These are phyloP conservation scores for Dolichopus griseipennis DNA, from an alignment of 2,888 invertebrate genomes.

Conservation along the genomic window DNA sequence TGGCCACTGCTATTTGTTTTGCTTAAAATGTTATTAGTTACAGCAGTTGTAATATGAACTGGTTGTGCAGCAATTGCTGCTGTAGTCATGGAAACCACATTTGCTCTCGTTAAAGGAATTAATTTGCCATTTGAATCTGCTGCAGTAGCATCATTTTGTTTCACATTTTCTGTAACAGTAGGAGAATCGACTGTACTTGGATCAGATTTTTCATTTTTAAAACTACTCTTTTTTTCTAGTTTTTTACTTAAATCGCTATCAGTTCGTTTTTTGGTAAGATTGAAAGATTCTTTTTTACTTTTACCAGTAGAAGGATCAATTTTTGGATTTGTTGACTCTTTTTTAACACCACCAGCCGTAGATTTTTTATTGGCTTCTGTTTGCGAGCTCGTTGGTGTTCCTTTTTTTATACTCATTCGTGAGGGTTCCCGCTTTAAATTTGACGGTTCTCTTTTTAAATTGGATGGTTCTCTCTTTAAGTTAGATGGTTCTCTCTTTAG, in stretches of 20 bases:
- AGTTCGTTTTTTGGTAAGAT: slow-evolving; percentile 33
- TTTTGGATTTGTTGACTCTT: slow-evolving; percentile 12
- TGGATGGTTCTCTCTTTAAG: slow-evolving; percentile 20
- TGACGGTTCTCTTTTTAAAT: slow-evolving; percentile 23
- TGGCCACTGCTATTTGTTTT: slow-evolving; percentile 22
- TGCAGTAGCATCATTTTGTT: background rate
- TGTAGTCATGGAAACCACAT: slow-evolving; percentile 50
- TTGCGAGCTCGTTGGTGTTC: slow-evolving; percentile 19
- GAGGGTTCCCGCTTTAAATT: slow-evolving; percentile 15
- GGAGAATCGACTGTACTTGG: background rate
- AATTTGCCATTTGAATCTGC: slow-evolving; percentile 23
- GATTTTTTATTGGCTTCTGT: slow-evolving; percentile 10
- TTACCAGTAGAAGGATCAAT: slow-evolving; percentile 16
- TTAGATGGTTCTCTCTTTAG: slow-evolving; percentile 24
- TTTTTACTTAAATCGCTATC: slow-evolving; percentile 36
- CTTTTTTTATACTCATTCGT: slow-evolving; percentile 16
- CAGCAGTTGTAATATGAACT: slow-evolving; percentile 48
- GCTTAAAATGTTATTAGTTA: slow-evolving; percentile 47
- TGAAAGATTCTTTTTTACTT: slow-evolving; percentile 31
- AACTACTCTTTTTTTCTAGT: slow-evolving; percentile 23
- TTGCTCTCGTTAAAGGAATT: slow-evolving; percentile 27
- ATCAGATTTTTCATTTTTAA: slow-evolving; percentile 25
- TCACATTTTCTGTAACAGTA: background rate
- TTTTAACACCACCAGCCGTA: background rate
- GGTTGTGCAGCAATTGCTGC: slow-evolving; percentile 52